phyloP scores from a whole-genome alignment of 2,113 vertebrate species.

The Tichodroma muraria region DNA sequence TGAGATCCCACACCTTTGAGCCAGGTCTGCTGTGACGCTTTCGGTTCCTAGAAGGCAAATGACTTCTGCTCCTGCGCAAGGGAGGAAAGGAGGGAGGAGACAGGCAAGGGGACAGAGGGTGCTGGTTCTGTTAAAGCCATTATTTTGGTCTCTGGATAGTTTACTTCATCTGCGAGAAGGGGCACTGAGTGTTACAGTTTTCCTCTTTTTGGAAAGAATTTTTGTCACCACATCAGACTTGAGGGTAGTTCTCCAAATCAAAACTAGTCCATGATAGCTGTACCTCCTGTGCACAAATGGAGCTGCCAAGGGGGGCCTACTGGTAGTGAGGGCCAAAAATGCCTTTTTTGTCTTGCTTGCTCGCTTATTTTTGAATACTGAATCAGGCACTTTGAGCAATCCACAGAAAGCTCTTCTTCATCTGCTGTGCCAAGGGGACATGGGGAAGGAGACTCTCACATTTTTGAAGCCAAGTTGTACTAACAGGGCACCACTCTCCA shows the following conservation, averaged over 20 bases:
- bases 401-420: neutral
- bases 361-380: neutral
- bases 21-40: neutral
- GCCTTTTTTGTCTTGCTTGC: neutral
- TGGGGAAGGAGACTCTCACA: neutral
- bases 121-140: neutral
- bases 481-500: neutral
- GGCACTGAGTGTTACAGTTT: neutral
- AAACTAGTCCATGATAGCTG: neutral
- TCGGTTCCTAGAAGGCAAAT: conserved; percentile 61
- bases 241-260: neutral
- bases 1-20: conserved; percentile 2
- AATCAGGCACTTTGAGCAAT: neutral
- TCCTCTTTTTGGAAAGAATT: neutral
- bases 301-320: neutral
- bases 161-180: neutral
- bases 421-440: neutral
- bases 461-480: neutral
- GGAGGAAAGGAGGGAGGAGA: neutral
- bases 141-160: neutral
- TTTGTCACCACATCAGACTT: neutral
- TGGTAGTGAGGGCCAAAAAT: neutral
- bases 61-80: neutral
- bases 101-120: neutral
- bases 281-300: neutral